Base-by-base conservation (phyloP, 2,888 invertebrate species). In the Plagiodera versicolora region DNA sequence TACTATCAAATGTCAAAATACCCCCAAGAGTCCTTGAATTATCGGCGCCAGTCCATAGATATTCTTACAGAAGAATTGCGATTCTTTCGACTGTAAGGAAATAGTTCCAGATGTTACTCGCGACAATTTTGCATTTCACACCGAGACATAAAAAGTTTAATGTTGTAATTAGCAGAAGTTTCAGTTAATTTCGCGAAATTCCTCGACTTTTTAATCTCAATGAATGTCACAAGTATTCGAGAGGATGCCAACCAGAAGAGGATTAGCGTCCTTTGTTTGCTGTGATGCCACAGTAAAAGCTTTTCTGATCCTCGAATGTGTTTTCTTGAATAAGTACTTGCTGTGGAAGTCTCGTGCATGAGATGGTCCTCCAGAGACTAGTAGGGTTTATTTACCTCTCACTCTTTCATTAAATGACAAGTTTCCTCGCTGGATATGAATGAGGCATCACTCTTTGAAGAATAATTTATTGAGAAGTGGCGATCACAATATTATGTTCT, bases 131-230 rank as follows among this genome's bases (percentile, higher is more conserved):
- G 32, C 32, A 32, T 32, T 32, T 4, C 11, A 11, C 32, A 32
- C 47, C 14, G 35, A 35, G 54, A 59, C 58, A 59, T 54, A 59
- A 48, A 59, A 59, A 59, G 54, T 53, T 59, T 59, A 59, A 59
- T 59, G 53, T 28, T 28, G 58, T 59, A 59, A 59, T 61, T 61
- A 61, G 52, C 39, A 55, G 50, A 61, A 61, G 58, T 61, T 61
- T 50, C 54, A 54, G 58, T 61, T 61, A 61, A 61, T 61, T 57
- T 61, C 28, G 46, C 54, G 50, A n/a, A 54, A 58, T 61, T 61
- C 46, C 50, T 46, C 28, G 57, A 53, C 57, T 61, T 58, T 61
- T 61, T 58, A 56, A 61, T 58, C 39, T 52, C 44, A 9, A 18
- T 35, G 32, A 39, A 52, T 52, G 54, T 58, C 61, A 39, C 54